Evolutionary conservation across 2,888 invertebrate genomes (phyloP).

Genomic region (Vanessa cardui): DNA sequence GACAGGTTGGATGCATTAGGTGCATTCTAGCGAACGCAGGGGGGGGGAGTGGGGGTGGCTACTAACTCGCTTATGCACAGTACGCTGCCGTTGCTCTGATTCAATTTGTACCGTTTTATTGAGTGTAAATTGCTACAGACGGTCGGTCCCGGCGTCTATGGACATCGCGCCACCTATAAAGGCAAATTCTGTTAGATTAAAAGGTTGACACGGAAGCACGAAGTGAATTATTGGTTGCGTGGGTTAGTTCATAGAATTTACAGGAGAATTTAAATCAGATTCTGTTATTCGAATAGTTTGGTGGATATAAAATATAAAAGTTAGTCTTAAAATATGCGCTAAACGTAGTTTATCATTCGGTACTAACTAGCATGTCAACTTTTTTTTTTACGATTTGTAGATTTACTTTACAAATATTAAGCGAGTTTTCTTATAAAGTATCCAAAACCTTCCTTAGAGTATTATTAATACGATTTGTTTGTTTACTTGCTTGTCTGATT

Average conservation of each 20-base stretch:
- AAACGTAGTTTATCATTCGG: too few species aligned
- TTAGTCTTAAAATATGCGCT: too few species aligned
- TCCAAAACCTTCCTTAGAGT: too few species aligned
- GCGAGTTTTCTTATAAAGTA: too few species aligned
- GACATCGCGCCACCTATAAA: constrained; percentile 12
- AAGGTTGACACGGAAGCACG: constrained; percentile 14
- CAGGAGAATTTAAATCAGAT: too few species aligned
- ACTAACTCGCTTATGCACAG: constrained; percentile 56
- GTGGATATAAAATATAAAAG: too few species aligned
- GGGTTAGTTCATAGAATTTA: background rate
- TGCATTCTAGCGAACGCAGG: constrained; percentile 42
- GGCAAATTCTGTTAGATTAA: constrained; percentile 28
- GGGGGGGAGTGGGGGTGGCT: constrained; percentile 42
- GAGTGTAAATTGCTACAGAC: constrained; percentile 59
- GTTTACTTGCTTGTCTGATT: too few species aligned
- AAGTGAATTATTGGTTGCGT: constrained; percentile 8
- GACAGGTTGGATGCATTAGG: constrained; percentile 47
- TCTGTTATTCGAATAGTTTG: background rate
- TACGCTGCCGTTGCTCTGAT: constrained; percentile 50
- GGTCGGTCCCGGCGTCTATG: constrained; percentile 18
- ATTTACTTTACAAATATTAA: too few species aligned
- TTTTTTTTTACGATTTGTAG: too few species aligned
- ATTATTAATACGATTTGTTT: too few species aligned
- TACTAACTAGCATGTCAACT: too few species aligned
- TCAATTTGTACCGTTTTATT: constrained; percentile 62